Evolutionary conservation across 2,113 vertebrate genomes (phyloP).

Genomic region (Leptosomus discolor): DNA sequence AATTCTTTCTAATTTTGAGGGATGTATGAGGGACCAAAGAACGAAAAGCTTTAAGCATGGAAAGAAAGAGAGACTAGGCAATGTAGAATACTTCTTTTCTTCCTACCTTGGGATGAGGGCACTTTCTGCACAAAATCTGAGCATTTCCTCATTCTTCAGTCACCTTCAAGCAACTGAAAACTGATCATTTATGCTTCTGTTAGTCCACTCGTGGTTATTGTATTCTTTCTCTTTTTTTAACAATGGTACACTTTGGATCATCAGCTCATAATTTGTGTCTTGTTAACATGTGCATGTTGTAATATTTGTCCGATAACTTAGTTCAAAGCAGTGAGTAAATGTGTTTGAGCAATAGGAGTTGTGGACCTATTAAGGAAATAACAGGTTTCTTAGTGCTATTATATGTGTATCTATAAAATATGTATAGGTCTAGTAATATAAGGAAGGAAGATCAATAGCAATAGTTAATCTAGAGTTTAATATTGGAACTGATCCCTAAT

Average conservation of each 20-base stretch:
- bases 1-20: slow-evolving; percentile 1
- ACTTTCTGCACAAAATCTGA: background rate
- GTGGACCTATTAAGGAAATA: background rate
- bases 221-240: background rate
- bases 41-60: background rate
- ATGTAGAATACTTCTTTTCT: background rate
- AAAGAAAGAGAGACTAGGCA: background rate
- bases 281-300: background rate
- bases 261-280: background rate
- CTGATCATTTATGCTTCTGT: background rate
- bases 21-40: background rate
- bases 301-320: background rate
- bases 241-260: background rate
- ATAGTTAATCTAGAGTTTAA: background rate
- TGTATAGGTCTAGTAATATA: background rate
- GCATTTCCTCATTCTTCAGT: background rate
- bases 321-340: background rate
- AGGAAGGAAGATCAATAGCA: background rate
- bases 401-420: background rate
- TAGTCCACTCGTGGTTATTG: background rate
- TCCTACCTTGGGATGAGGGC: background rate
- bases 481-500: background rate
- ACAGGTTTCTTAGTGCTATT: background rate
- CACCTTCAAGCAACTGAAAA: background rate
- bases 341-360: background rate